Conservation (phyloP, 2,113 vertebrate species). For the Mus pahari region DNA sequence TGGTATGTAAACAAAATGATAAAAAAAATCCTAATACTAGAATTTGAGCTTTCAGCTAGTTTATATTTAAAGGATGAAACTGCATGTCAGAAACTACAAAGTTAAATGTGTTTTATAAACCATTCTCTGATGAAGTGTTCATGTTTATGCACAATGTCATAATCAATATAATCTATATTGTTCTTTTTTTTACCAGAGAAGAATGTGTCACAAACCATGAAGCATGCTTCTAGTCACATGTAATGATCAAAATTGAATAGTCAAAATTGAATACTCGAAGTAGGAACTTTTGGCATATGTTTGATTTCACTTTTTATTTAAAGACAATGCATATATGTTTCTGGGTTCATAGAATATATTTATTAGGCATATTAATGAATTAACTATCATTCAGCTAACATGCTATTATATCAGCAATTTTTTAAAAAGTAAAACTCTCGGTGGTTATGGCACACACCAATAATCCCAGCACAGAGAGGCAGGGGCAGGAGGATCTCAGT, state of each 20-base stretch:
- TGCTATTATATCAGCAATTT: background rate
- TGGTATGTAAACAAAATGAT: background rate
- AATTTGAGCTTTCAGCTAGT: background rate
- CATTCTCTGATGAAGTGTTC: background rate
- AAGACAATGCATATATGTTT: slow-evolving; percentile 2
- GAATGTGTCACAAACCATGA: background rate
- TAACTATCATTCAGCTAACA: background rate
- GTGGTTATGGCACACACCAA: background rate
- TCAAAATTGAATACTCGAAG: background rate
- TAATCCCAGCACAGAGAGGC: background rate
- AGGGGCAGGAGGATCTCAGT: background rate
- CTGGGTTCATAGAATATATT: background rate
- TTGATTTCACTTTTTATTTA: slow-evolving; percentile 15
- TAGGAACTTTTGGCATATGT: background rate
- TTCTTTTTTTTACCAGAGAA: background rate
- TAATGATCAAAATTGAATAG: background rate
- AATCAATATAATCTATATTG: background rate
- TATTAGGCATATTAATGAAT: slow-evolving; percentile 44
- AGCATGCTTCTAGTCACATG: background rate
- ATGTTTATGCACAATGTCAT: background rate
- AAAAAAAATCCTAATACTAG: background rate
- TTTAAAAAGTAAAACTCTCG: background rate
- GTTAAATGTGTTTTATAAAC: background rate
- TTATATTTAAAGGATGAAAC: background rate
- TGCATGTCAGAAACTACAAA: background rate